Conservation (phyloP, 2,113 vertebrate species). For the Pantherophis guttatus region DNA sequence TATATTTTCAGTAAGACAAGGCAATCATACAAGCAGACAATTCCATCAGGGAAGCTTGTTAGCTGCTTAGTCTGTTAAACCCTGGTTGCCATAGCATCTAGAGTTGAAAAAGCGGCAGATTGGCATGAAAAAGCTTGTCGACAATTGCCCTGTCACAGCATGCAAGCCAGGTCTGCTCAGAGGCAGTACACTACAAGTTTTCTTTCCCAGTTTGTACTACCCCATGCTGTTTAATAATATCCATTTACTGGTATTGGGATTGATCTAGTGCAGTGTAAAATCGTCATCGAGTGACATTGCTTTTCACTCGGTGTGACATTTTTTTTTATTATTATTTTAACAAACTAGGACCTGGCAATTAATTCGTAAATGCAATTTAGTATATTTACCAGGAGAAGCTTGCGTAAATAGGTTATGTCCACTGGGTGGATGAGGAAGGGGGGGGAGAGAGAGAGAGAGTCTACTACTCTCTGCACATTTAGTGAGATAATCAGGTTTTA, state of each 20-base stretch:
- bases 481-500: conserved; percentile 54
- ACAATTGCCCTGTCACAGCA: conserved; percentile 93
- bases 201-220: conserved; percentile 88
- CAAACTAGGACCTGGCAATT: conserved; percentile 79
- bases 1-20: conserved; percentile 86
- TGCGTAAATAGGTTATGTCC: conserved; percentile 33
- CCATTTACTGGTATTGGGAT: conserved; percentile 90
- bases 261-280: conserved; percentile 88
- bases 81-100: conserved; percentile 92
- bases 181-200: conserved; percentile 86
- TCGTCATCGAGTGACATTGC: conserved; percentile 79
- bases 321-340: conserved; percentile 66
- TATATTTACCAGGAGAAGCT: conserved; percentile 60
- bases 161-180: conserved; percentile 85
- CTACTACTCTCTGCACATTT: conserved; percentile 58
- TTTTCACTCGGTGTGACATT: conserved; percentile 77
- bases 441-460: conserved; percentile 50
- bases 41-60: conserved; percentile 91
- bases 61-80: conserved; percentile 90
- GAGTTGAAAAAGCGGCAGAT: conserved; percentile 91
- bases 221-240: conserved; percentile 97
- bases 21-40: conserved; percentile 88
- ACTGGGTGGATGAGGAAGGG: conserved; percentile 30
- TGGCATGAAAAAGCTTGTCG: conserved; percentile 93
- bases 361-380: conserved; percentile 75